Base-by-base conservation (phyloP, 2,888 invertebrate genomes). In the Ceratothoa steindachneri region DNA sequence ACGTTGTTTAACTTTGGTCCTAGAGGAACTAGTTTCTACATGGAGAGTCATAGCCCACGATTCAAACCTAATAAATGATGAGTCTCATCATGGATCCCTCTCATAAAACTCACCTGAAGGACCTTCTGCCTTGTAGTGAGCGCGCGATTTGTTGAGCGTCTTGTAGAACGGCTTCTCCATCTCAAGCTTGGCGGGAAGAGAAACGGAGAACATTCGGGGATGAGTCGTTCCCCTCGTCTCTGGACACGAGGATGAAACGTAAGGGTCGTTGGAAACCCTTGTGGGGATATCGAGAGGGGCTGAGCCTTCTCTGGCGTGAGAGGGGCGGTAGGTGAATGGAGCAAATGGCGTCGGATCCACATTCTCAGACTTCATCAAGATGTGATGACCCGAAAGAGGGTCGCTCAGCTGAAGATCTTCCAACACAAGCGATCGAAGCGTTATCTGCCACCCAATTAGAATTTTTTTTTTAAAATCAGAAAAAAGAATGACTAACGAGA, bases 361-460 rank as follows among this genome's bases (percentile, higher is more conserved):
- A 19, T 69, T 73, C 27, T 77, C 89, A 0, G 93, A 93, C 77
- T 91, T 89, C 84, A 96, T 92, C 88, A 96, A 90, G 83, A 90
- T 89, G 41, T 95, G 89, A 85, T 93, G 92, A 81, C 90, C 90
- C 0, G 73, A 29, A 24, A 29, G 53, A 1, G 93, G 92, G 60
- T 90, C 90, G 24, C 89, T 87, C 1, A 90, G 89, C 5, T 92
- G 88, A 2, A 96, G 87, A 85, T 97, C 96, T 84, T 96, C 95
- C 91, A 97, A 93, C 2, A 92, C 87, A 27, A 97, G 88, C 0
- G 95, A 93, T 80, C 92, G 89, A 5, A 97, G 86, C 0, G 93
- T 90, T 15, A 93, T 90, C 88, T 90, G 81, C 19, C 30, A 27
- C n/a, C n/a, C n/a, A n/a, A n/a, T n/a, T n/a, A n/a, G 9, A n/a